Conservation (phyloP, 1,140 invertebrate genomes). For the Drosophila biarmipes region DNA sequence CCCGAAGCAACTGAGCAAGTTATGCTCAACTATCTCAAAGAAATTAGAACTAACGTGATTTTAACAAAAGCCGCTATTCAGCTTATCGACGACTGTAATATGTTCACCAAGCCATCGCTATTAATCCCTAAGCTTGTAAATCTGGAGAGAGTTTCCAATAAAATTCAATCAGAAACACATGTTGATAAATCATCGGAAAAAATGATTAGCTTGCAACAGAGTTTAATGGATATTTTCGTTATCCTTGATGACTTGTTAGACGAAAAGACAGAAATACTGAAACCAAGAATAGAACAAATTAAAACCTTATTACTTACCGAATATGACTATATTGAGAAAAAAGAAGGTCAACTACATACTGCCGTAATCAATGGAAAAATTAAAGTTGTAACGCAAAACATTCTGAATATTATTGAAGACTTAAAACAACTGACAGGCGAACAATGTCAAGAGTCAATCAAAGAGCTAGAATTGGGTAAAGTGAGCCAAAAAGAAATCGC, state of each 20-base stretch:
- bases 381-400: constrained; percentile 33
- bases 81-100: constrained; percentile 55
- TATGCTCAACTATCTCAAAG: constrained; percentile 37
- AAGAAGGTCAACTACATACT: constrained; percentile 18
- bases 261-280: constrained; percentile 40
- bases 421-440: constrained; percentile 22
- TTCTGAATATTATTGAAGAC: constrained; percentile 41
- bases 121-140: constrained; percentile 55
- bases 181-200: constrained; percentile 63
- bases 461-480: constrained; percentile 3
- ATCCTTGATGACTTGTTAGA: constrained; percentile 66
- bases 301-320: constrained; percentile 44
- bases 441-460: constrained; percentile 6
- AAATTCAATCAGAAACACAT: constrained; percentile 31
- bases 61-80: constrained; percentile 51
- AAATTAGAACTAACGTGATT: constrained; percentile 59
- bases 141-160: constrained; percentile 53
- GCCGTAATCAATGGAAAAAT: constrained; percentile 49
- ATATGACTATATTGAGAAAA: constrained; percentile 63
- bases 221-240: constrained; percentile 69
- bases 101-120: constrained; percentile 60
- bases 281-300: constrained; percentile 41
- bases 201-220: constrained; percentile 69
- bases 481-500: constrained; percentile 33
- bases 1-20: constrained; percentile 37